Evolutionary conservation across 2,797 vertebrate species (phyloP), one percentile per base, ranked within the genome.

Genomic region (Lutjanus argentimaculatus): DNA sequence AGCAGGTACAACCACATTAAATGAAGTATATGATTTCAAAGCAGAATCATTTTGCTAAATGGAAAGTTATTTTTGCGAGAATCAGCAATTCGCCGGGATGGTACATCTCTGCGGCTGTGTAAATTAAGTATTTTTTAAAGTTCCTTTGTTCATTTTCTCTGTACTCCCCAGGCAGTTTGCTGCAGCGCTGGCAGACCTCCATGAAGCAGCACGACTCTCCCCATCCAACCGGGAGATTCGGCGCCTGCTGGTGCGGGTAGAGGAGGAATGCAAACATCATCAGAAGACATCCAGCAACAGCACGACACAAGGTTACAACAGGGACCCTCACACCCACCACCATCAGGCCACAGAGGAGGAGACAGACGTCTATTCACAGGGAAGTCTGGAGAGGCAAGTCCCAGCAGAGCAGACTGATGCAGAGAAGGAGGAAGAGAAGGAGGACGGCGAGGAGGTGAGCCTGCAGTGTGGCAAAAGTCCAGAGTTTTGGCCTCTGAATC

Each of bases 151-250:
- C 62, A 0, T 67, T 64, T 48, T 49, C 66, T 85, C 63, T 79
- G 80, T 80, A 62, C 53, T 91, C 89, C 42, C 36, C 89, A 99
- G 99, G 96, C 98, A 99, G 83, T 97, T 99, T 64, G 93, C 95
- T 45, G 97, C 97, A 68, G 98, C 99, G 1, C 96, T 99, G 75
- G 95, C 97, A 73, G 99, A 99, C 91, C 93, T 99, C 82, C 95
- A 96, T 2, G 99, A 99, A 92, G 98, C 99, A 3, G 91, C 96
- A 51, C 97, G 97, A 82, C 95, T 99, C 73, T 97, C 96, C 88
- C 98, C 99, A 46, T 93, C 95, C 91, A 99, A 99, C 91, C 95
- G 97, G 82, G 99, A 99, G 94, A 97, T 99, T 90, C 96, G 95
- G 36, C 96, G 98, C 64, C 96, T 99, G 36, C 93, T 99, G 88